Evolutionary conservation across 2,888 invertebrate genomes (phyloP).

Genomic region (Agriotes lineatus): DNA sequence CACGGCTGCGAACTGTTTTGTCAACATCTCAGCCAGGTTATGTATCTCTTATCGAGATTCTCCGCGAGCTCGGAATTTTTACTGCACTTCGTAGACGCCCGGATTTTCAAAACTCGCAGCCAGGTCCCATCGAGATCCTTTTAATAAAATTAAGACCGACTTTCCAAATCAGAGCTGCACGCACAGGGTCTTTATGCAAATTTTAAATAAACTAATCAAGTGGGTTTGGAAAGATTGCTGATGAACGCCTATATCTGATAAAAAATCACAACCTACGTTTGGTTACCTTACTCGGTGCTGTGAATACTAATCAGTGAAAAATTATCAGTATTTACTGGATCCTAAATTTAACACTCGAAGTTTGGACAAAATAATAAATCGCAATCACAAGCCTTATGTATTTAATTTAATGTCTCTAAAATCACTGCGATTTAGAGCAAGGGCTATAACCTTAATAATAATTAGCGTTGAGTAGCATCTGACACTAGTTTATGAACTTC

Average conservation of each 20-base stretch:
- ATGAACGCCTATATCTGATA: conserved; percentile 18
- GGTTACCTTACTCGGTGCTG: conserved; percentile 11
- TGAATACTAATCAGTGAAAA: neutral
- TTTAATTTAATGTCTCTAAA: no score
- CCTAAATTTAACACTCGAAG: no score
- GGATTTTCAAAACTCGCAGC: neutral
- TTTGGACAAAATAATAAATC: no score
- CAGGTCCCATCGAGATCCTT: neutral
- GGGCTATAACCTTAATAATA: no score
- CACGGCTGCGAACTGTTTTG: conserved; percentile 15
- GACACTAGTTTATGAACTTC: no score
- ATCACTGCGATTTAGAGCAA: no score
- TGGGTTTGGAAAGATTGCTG: neutral
- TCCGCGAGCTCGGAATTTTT: neutral
- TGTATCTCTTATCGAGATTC: neutral
- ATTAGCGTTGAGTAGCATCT: no score
- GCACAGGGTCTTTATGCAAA: neutral
- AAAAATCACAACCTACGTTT: conserved; percentile 16
- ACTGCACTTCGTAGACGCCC: no score
- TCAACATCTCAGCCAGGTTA: conserved; percentile 17
- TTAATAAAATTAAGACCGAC: neutral
- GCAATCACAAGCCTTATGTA: no score
- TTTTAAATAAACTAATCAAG: conserved; percentile 18
- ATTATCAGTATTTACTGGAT: conserved; percentile 7
- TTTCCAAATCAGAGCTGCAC: neutral